Conservation (phyloP, 2,888 invertebrate genomes). For the Agonopterix alstromeriana region DNA sequence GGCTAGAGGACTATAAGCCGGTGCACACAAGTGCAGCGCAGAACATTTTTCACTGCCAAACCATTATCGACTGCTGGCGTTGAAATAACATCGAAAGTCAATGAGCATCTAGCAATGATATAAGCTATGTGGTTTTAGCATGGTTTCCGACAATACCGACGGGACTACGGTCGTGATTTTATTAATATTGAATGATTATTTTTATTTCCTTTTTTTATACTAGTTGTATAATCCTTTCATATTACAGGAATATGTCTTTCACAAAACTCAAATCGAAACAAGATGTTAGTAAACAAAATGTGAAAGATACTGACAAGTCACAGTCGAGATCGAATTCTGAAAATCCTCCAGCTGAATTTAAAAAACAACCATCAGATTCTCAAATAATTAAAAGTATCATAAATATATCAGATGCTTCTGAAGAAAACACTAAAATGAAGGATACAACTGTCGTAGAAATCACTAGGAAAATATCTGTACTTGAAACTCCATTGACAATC, state of each 20-base stretch:
- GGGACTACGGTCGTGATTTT: no score
- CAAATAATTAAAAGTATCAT: constrained; percentile 30
- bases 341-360: background rate
- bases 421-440: constrained; percentile 27
- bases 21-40: no score
- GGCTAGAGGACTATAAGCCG: no score
- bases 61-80: no score
- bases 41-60: no score
- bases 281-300: constrained; percentile 16
- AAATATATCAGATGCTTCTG: constrained; percentile 34
- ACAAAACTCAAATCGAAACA: constrained; percentile 30
- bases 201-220: background rate
- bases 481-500: constrained; percentile 54
- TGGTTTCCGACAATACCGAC: no score
- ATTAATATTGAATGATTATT: no score
- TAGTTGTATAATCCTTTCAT: background rate
- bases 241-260: constrained; percentile 39
- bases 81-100: no score
- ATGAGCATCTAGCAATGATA: no score
- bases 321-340: background rate
- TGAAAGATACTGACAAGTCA: constrained; percentile 12
- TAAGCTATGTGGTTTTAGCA: no score
- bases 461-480: constrained; percentile 18
- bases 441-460: constrained; percentile 32
- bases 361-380: constrained; percentile 6